Evolutionary conservation across 1,140 invertebrate genomes (phyloP).

Genomic region (Harpegnathos saltator): DNA sequence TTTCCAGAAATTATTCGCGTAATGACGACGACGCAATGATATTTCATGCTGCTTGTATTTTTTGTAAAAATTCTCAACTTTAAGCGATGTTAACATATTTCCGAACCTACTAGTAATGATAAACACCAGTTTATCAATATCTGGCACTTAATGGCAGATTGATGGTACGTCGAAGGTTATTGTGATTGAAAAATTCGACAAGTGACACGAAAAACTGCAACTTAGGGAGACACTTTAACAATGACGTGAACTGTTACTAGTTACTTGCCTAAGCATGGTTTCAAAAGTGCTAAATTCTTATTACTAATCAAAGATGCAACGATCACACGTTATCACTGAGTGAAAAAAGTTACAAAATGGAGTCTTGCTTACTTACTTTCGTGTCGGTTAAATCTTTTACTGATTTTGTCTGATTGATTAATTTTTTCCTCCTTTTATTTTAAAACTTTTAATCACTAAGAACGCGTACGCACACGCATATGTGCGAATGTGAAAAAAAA

Average conservation of each 20-base stretch:
- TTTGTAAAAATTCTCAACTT: slow-evolving; percentile 11
- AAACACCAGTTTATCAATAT: slow-evolving; percentile 54
- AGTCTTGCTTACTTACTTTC: slow-evolving; percentile 62
- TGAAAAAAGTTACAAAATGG: slow-evolving; percentile 74
- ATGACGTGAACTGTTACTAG: slow-evolving; percentile 15
- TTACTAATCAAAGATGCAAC: slow-evolving; percentile 51
- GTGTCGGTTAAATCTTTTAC: slow-evolving; percentile 30
- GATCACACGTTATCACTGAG: slow-evolving; percentile 60
- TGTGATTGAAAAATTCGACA: slow-evolving; percentile 18
- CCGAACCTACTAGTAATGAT: slow-evolving; percentile 17
- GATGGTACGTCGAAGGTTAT: slow-evolving; percentile 30
- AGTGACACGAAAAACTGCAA: slow-evolving; percentile 49
- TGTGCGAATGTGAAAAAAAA: not conserved
- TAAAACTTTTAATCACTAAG: slow-evolving; percentile 22
- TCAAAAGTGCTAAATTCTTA: slow-evolving; percentile 45
- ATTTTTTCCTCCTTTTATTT: slow-evolving; percentile 4
- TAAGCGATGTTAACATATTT: not conserved
- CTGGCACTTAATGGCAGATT: slow-evolving; percentile 67
- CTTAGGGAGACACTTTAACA: slow-evolving; percentile 24
- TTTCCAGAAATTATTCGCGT: not conserved
- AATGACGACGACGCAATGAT: not conserved
- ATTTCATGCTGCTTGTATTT: not conserved
- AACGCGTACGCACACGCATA: not conserved
- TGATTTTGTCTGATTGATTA: slow-evolving; percentile 2
- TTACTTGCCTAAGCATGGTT: slow-evolving; percentile 34